Percentiles rank a stretch among this genome's conserved stretches.
Evolutionary conservation across 2,888 invertebrate genomes (phyloP).

Genomic region (Meliscaeva auricollis): DNA sequence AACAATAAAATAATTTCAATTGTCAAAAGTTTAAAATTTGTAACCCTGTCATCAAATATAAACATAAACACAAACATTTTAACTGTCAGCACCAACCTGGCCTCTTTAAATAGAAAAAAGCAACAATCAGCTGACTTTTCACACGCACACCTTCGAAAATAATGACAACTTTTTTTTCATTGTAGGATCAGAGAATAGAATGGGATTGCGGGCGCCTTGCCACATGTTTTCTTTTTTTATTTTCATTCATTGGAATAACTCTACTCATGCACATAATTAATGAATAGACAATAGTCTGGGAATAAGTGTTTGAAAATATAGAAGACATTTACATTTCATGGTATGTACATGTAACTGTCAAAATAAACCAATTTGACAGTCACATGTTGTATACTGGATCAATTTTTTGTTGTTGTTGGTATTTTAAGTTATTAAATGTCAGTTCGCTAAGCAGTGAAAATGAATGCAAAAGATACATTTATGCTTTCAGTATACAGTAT

Average conservation of each 20-base stretch:
- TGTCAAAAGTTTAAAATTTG: neutral
- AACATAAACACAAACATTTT: neutral
- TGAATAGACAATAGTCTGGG: slow-evolving; percentile 31
- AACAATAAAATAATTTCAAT: too few relatives aligned
- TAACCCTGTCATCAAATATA: neutral
- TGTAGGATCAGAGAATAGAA: neutral
- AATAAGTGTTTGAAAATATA: neutral
- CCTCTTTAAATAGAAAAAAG: slow-evolving; percentile 46
- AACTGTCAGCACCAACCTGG: neutral
- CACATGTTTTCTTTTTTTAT: slow-evolving; percentile 22
- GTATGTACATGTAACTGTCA: too few relatives aligned
- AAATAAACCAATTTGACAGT: too few relatives aligned
- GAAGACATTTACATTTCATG: too few relatives aligned
- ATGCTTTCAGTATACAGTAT: too few relatives aligned
- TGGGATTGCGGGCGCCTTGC: neutral
- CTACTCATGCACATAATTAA: slow-evolving; percentile 40
- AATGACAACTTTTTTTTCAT: slow-evolving; percentile 26
- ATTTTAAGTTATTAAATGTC: too few relatives aligned
- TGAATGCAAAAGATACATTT: too few relatives aligned
- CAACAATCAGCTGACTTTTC: slow-evolving; percentile 37
- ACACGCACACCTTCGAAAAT: slow-evolving; percentile 24
- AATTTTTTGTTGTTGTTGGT: too few relatives aligned
- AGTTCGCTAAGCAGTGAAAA: too few relatives aligned
- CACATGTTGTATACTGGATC: too few relatives aligned
- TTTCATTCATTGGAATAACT: slow-evolving; percentile 53